phyloP scores from a whole-genome alignment of 2,797 vertebrate genomes.

The Echiichthys vipera region DNA sequence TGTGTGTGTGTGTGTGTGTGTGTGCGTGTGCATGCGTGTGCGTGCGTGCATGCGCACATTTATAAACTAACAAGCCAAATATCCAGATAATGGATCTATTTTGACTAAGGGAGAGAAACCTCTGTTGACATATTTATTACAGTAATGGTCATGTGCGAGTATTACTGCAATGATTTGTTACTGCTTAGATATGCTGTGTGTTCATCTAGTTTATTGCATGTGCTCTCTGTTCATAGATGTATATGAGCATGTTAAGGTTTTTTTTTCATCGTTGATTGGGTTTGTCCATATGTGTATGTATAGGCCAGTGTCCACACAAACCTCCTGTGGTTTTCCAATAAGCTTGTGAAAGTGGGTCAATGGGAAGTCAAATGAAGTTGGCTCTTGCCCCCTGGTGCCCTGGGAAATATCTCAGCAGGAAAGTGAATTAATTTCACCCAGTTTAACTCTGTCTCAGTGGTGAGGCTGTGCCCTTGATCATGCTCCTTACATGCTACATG shows the following conservation, averaged over 20 bases:
- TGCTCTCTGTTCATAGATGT: background rate
- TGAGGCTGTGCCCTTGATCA: conserved; percentile 77
- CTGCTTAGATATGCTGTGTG: background rate
- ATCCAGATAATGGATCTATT: conserved; percentile 25
- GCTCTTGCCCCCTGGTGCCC: conserved; percentile 83
- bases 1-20: background rate
- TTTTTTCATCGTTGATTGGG: background rate
- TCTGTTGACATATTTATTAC: background rate
- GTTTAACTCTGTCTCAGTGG: conserved; percentile 80
- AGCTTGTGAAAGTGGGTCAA: conserved; percentile 84
- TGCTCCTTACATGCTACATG: conserved; percentile 69
- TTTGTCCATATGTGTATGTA: conserved; percentile 42
- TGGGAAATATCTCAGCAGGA: conserved; percentile 85
- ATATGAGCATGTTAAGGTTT: background rate
- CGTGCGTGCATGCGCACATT: too few species aligned
- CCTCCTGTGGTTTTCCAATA: conserved; percentile 71
- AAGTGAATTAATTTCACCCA: conserved; percentile 86
- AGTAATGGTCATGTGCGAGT: background rate
- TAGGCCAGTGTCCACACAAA: conserved; percentile 58
- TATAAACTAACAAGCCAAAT: conserved; percentile 14
- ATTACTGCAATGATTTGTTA: conserved; percentile 8
- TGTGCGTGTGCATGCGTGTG: conserved; percentile 17
- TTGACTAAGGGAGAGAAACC: conserved; percentile 3
- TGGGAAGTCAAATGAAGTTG: conserved; percentile 86
- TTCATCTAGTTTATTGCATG: background rate